Conservation (phyloP, 2,113 vertebrate species). For the Ariopsis seemanni region DNA sequence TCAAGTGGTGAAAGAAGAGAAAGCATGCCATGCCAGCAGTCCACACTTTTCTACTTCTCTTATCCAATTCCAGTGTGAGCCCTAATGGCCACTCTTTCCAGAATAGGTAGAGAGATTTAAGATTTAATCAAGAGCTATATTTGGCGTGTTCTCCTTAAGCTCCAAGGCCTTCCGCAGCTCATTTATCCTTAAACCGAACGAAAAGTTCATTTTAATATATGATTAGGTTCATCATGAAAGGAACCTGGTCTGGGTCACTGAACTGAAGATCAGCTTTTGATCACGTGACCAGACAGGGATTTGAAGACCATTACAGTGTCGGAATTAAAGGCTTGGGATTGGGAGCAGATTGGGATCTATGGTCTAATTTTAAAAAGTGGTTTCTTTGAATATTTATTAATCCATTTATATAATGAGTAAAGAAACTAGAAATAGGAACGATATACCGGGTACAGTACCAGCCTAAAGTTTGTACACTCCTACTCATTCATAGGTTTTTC, state of each 20-base stretch:
- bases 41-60: slow-evolving; percentile 35
- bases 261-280: slow-evolving; percentile 8
- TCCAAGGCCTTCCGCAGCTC: slow-evolving; percentile 67
- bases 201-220: slow-evolving; percentile 77
- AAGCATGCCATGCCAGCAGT: slow-evolving; percentile 11
- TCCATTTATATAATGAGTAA: not conserved
- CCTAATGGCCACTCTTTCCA: slow-evolving; percentile 62
- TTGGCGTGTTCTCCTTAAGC: slow-evolving; percentile 69
- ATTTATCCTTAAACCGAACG: slow-evolving; percentile 71
- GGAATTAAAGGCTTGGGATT: not conserved
- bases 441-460: too few relatives aligned
- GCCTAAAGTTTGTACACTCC: too few relatives aligned
- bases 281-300: slow-evolving; percentile 1
- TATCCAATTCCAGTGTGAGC: slow-evolving; percentile 61
- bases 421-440: not conserved
- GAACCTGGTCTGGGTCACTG: slow-evolving; percentile 19
- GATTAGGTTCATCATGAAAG: slow-evolving; percentile 74
- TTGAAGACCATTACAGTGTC: not conserved
- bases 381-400: not conserved
- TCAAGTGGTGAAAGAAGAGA: not conserved
- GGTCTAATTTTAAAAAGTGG: not conserved
- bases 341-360: not conserved
- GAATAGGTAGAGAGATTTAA: slow-evolving; percentile 73
- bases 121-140: slow-evolving; percentile 79
- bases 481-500: too few relatives aligned